Evolutionary conservation across 2,797 vertebrate species (phyloP).

Genomic region (Macropus fuliginosus): DNA sequence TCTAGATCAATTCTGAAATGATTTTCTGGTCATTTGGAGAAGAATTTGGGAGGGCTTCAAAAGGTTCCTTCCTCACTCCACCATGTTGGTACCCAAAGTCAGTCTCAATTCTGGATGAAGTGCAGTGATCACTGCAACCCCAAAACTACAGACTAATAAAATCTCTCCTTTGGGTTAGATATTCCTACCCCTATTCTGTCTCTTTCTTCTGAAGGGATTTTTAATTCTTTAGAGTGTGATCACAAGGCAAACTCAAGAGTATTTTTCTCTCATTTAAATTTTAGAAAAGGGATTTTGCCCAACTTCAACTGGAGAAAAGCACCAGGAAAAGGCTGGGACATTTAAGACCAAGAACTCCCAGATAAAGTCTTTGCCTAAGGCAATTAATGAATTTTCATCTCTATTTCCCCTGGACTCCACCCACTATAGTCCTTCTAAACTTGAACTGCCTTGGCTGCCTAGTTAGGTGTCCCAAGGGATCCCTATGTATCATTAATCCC

Average conservation of each 20-base stretch:
- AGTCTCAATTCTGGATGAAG: neutral
- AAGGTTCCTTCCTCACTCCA: no score
- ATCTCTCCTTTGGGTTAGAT: neutral
- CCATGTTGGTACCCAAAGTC: no score
- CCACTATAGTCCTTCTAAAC: constrained; percentile 2
- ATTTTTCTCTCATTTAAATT: neutral
- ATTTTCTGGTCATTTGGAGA: no score
- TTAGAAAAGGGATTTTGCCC: neutral
- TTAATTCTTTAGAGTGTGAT: constrained; percentile 24
- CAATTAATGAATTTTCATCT: neutral
- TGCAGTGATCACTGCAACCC: constrained; percentile 9
- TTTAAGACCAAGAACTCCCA: constrained; percentile 35
- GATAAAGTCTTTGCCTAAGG: neutral
- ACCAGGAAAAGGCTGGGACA: neutral
- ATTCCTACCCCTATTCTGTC: neutral
- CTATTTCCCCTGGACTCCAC: neutral
- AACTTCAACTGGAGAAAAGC: constrained; percentile 30
- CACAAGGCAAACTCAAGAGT: neutral
- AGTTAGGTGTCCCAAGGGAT: neutral
- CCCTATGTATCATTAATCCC: neutral
- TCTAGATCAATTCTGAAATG: no score
- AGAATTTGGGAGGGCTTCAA: no score
- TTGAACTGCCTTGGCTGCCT: constrained; percentile 11
- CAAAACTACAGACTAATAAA: neutral
- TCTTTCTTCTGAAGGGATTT: neutral